These are phyloP conservation scores for Tromatobia lineatoria DNA, from an alignment of 2,888 invertebrate genomes.

Conservation along the genomic window DNA sequence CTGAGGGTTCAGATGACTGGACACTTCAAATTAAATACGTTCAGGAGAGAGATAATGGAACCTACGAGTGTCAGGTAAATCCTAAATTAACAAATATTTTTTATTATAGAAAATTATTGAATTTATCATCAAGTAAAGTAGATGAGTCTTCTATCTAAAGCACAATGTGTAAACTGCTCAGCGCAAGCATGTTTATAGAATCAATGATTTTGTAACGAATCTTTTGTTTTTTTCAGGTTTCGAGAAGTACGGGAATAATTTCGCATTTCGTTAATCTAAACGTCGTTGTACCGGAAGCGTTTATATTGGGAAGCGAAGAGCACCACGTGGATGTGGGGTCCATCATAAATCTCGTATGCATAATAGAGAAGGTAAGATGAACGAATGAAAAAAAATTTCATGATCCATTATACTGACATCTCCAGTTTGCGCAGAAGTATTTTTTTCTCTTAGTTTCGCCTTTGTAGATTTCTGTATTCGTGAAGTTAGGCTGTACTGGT, in stretches of 20 bases:
- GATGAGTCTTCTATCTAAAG: neutral
- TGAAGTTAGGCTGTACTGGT: no score
- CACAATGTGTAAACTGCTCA: no score
- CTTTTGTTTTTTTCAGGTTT: conserved; percentile 88
- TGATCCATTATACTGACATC: no score
- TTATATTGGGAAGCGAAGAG: conserved; percentile 93
- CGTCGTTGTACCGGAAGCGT: conserved; percentile 95
- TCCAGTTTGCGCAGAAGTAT: no score
- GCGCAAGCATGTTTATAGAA: no score
- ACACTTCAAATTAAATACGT: conserved; percentile 97
- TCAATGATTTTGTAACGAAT: neutral
- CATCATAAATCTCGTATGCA: conserved; percentile 95
- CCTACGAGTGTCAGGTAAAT: conserved; percentile 96
- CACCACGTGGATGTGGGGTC: conserved; percentile 96
- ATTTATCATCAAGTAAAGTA: neutral
- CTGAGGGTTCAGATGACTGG: conserved; percentile 97
- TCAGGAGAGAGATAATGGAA: conserved; percentile 96
- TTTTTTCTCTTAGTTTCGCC: no score
- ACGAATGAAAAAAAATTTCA: neutral
- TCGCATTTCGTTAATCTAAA: conserved; percentile 95
- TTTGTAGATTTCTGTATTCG: no score
- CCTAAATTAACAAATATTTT: conserved; percentile 44
- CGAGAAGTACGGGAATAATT: conserved; percentile 93
- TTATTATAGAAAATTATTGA: neutral
- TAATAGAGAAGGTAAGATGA: conserved; percentile 94